These are phyloP conservation scores for Stichopus horrens DNA, from an alignment of 53 echinoderm and acorn worm genomes.

Conservation along the genomic window DNA sequence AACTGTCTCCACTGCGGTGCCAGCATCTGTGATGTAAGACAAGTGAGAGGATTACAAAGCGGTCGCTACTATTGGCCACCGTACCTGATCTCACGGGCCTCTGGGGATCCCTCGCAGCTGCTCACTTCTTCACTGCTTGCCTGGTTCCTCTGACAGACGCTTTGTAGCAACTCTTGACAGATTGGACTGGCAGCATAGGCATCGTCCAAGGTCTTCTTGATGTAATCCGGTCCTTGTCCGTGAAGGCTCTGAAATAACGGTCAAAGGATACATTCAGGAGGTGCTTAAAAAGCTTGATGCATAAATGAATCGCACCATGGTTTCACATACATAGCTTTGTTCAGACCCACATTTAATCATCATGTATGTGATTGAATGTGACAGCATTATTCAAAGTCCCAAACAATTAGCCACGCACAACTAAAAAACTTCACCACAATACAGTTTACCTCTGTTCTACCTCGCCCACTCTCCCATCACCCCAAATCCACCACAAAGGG, in stretches of 20 bases:
- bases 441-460: neutral
- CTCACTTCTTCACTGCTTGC: constrained; percentile 41
- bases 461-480: neutral
- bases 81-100: constrained; percentile 34
- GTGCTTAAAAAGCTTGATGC: neutral
- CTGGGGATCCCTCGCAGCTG: constrained; percentile 10
- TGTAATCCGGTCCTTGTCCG: constrained; percentile 77
- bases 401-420: no score
- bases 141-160: constrained; percentile 24
- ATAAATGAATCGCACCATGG: no score
- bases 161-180: neutral
- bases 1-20: no score
- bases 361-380: no score
- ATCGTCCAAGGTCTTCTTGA: constrained; percentile 65
- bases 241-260: constrained; percentile 17
- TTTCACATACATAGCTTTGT: no score
- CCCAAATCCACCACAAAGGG: neutral
- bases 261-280: neutral
- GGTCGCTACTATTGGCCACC: no score
- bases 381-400: no score
- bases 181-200: constrained; percentile 30
- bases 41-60: no score
- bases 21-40: no score
- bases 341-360: no score
- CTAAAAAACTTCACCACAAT: no score